Percentiles rank a stretch among this genome's conserved stretches.
Evolutionary conservation across 2,113 vertebrate genomes (phyloP).

Genomic region (Paradisaea rubra): DNA sequence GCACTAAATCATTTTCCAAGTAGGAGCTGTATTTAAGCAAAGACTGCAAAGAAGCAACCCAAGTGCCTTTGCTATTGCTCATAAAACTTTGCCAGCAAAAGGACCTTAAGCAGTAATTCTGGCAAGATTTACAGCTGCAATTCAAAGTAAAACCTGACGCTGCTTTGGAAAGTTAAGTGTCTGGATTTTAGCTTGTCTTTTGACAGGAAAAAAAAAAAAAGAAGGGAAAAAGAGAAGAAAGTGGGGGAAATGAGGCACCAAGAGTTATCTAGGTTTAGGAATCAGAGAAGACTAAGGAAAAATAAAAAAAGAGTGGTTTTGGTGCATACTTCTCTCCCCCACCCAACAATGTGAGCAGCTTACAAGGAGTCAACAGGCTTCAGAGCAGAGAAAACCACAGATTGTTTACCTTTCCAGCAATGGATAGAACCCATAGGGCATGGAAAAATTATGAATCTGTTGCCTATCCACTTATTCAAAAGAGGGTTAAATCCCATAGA

Average conservation of each 20-base stretch:
- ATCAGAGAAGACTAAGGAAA: not conserved
- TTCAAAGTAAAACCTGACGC: not conserved
- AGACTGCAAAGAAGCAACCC: not conserved
- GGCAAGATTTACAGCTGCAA: conserved; percentile 6
- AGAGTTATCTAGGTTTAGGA: not conserved
- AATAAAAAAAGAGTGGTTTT: not conserved
- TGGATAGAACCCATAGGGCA: fast-evolving
- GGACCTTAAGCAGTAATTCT: conserved; percentile 1
- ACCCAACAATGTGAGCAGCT: not conserved
- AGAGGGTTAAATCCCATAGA: not conserved
- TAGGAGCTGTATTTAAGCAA: not conserved
- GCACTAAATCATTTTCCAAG: conserved; percentile 6
- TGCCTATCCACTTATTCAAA: not conserved
- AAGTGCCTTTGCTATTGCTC: not conserved
- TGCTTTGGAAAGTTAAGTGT: not conserved
- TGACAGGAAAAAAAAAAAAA: not conserved
- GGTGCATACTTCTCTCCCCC: not conserved
- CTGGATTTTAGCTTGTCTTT: not conserved
- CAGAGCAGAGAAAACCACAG: not conserved
- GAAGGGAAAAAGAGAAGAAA: fast-evolving
- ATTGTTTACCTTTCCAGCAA: not conserved
- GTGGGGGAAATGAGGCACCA: not conserved
- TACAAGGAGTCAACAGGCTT: not conserved
- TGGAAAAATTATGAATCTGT: not conserved
- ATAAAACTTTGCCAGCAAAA: conserved; percentile 5